These are phyloP conservation scores for Chromis chromis DNA, from an alignment of 2,797 vertebrate species.

Conservation along the genomic window DNA sequence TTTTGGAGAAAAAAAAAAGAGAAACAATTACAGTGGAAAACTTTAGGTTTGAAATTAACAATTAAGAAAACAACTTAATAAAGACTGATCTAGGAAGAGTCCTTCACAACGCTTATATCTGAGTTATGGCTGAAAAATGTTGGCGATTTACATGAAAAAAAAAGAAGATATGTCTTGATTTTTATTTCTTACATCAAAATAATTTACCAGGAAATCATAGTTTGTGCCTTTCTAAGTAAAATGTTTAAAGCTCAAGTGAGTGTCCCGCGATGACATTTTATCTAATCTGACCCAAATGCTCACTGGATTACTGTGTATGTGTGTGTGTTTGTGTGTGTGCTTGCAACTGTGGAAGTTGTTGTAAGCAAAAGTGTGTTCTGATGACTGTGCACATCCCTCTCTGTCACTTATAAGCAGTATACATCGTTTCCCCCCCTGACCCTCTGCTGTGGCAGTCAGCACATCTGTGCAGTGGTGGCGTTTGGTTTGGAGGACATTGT, in stretches of 20 bases:
- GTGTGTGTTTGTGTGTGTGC: conserved; percentile 10
- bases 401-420: conserved; percentile 28
- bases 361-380: conserved; percentile 38
- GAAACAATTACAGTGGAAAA: conserved; percentile 74
- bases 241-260: conserved; percentile 86
- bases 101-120: conserved; percentile 78
- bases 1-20: conserved; percentile 80
- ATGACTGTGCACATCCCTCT: conserved; percentile 38
- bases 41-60: conserved; percentile 81
- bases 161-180: conserved; percentile 74
- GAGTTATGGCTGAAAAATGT: conserved; percentile 77
- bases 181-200: conserved; percentile 87
- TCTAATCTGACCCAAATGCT: conserved; percentile 74
- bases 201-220: conserved; percentile 91
- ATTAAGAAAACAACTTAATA: conserved; percentile 79
- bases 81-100: conserved; percentile 83
- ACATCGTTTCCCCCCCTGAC: conserved; percentile 10
- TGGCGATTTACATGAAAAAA: conserved; percentile 67
- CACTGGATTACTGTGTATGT: conserved; percentile 60
- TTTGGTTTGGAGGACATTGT: conserved; percentile 10
- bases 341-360: conserved; percentile 27
- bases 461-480: conserved; percentile 21
- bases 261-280: conserved; percentile 79
- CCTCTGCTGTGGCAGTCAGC: conserved; percentile 62
- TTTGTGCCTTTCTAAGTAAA: conserved; percentile 92